Conservation (phyloP, 2,797 vertebrate species). For the Siniperca undulata region DNA sequence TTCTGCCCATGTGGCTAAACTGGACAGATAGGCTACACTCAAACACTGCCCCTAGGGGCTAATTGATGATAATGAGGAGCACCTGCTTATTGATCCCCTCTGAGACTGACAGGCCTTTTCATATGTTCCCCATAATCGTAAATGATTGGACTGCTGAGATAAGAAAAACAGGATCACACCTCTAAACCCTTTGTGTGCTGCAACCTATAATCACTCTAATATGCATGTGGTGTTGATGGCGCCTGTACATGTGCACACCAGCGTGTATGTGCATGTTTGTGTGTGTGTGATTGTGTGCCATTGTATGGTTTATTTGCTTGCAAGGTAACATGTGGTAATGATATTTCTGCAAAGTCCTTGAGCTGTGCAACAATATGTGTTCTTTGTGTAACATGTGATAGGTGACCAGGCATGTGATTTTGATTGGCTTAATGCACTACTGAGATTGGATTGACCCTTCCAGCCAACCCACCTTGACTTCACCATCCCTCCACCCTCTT, state of each 20-base stretch:
- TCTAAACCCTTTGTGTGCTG: conserved; percentile 9
- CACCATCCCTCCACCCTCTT: conserved; percentile 27
- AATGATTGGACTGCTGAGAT: conserved; percentile 58
- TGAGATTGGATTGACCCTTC: conserved; percentile 55
- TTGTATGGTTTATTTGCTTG: conserved; percentile 33
- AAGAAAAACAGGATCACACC: conserved; percentile 53
- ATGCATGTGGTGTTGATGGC: not conserved
- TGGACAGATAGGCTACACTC: conserved; percentile 29
- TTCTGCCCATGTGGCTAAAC: conserved; percentile 29
- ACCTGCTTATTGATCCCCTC: conserved; percentile 65
- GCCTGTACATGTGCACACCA: not conserved
- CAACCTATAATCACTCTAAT: not conserved
- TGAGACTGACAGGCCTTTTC: conserved; percentile 52
- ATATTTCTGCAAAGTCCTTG: conserved; percentile 64
- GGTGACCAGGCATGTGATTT: conserved; percentile 54
- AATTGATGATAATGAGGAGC: conserved; percentile 64
- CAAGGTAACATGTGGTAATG: conserved; percentile 27
- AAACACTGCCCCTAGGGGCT: conserved; percentile 42
- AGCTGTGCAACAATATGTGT: conserved; percentile 50
- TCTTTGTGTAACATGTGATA: conserved; percentile 46
- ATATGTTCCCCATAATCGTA: conserved; percentile 65
- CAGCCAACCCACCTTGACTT: conserved; percentile 54
- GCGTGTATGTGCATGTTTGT: not conserved
- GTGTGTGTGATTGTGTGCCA: not conserved
- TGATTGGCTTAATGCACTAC: conserved; percentile 68